phyloP scores from a whole-genome alignment of 2,888 invertebrate species.

The Meteorus colon region DNA sequence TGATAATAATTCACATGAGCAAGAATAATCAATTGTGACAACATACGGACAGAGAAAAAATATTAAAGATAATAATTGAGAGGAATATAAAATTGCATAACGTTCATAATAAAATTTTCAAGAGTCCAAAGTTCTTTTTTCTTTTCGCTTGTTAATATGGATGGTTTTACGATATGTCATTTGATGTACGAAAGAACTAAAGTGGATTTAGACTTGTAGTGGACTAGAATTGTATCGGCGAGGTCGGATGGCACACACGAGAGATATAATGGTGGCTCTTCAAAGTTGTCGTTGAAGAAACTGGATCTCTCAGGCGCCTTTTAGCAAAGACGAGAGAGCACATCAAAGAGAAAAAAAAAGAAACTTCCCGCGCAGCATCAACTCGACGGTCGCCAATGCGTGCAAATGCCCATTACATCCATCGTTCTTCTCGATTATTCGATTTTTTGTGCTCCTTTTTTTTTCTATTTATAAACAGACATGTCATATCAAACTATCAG shows the following conservation, averaged over 20 bases:
- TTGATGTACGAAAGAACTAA: no score
- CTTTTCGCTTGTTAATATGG: neutral
- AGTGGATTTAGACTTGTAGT: neutral
- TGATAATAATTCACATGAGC: neutral
- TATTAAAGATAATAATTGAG: neutral
- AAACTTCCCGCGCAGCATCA: neutral
- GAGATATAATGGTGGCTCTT: conserved; percentile 1
- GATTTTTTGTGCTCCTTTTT: neutral
- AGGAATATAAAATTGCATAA: neutral
- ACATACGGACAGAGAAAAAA: neutral
- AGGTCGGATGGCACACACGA: neutral
- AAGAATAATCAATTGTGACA: neutral
- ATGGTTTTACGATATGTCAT: neutral
- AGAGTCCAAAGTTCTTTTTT: neutral
- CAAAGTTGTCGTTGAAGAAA: conserved; percentile 16
- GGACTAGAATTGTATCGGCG: neutral
- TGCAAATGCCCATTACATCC: conserved; percentile 26
- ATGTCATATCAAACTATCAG: neutral
- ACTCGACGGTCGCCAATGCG: conserved; percentile 8
- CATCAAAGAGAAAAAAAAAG: neutral
- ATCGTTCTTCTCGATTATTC: neutral
- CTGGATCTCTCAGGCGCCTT: conserved; percentile 25
- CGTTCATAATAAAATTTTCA: neutral
- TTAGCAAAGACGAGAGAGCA: neutral
- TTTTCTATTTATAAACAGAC: neutral